A percentile compares a stretch with the other conserved stretches of the same genome.
These are phyloP conservation scores for Ctenomys sociabilis DNA, from an alignment of 2,113 vertebrate species.

Conservation along the genomic window DNA sequence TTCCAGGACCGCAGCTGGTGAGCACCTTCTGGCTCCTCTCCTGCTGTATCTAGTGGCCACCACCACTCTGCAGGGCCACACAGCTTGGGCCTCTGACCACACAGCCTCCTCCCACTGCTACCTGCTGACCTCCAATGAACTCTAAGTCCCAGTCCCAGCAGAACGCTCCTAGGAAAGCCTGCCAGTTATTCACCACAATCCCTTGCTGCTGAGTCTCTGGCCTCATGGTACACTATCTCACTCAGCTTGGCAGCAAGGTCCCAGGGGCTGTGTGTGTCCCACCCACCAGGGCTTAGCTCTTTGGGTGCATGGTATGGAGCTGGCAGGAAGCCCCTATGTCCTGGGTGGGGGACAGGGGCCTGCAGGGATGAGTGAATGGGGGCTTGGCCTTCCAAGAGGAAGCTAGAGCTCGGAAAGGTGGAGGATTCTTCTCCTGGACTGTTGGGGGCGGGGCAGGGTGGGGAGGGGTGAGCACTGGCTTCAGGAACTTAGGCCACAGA, in stretches of 20 bases:
- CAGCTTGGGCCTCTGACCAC: not conserved
- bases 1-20: not conserved
- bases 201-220: not conserved
- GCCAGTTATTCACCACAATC: not conserved
- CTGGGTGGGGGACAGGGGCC: not conserved
- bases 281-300: not conserved
- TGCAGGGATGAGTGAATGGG: not conserved
- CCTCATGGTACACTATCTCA: not conserved
- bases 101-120: not conserved
- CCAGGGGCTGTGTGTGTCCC: not conserved
- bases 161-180: not conserved
- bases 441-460: not conserved
- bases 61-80: not conserved
- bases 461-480: not conserved
- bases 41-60: fast-evolving
- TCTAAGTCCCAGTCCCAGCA: not conserved
- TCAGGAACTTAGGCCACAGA: not conserved
- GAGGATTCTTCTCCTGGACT: not conserved
- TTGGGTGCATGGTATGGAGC: not conserved
- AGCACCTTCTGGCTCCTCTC: not conserved
- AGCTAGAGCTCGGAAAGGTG: not conserved
- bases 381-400: not conserved
- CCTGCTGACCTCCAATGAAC: not conserved
- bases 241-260: not conserved
- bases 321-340: not conserved